phyloP scores from a whole-genome alignment of 2,888 invertebrate genomes.

The Stenolophus ochropezus region DNA sequence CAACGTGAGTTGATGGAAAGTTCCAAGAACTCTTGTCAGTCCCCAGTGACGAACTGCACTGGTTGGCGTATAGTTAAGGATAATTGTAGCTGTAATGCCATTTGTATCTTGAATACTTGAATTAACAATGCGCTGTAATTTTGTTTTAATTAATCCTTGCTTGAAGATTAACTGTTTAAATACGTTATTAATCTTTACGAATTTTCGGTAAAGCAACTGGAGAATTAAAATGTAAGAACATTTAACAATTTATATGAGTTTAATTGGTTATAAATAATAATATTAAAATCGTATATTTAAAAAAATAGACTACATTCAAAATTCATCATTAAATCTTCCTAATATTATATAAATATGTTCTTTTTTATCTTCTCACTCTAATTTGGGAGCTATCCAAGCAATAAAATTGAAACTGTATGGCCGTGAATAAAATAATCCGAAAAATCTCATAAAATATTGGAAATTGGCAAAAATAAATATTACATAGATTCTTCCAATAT shows the following conservation, averaged over 20 bases:
- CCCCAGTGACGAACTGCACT: background rate
- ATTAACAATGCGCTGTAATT: constrained; percentile 17
- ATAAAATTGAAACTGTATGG: no score
- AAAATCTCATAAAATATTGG: no score
- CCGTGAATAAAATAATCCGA: no score
- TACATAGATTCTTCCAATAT: no score
- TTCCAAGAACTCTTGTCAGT: background rate
- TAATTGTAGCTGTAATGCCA: background rate
- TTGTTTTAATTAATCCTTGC: constrained; percentile 28
- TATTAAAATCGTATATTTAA: background rate
- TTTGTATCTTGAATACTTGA: constrained; percentile 1
- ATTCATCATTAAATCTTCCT: no score
- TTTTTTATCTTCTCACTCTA: no score
- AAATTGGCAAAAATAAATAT: no score
- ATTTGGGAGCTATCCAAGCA: no score
- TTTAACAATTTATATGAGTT: background rate
- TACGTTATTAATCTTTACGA: constrained; percentile 3
- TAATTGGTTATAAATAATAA: background rate
- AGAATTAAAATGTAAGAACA: constrained; percentile 15
- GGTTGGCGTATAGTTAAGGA: background rate
- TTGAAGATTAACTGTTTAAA: constrained; percentile 12
- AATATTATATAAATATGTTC: no score
- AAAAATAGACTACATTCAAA: no score
- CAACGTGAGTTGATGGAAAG: background rate
- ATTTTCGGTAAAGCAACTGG: background rate